Conservation (phyloP, 2,797 vertebrate genomes). For the Pipistrellus pygmaeus region DNA sequence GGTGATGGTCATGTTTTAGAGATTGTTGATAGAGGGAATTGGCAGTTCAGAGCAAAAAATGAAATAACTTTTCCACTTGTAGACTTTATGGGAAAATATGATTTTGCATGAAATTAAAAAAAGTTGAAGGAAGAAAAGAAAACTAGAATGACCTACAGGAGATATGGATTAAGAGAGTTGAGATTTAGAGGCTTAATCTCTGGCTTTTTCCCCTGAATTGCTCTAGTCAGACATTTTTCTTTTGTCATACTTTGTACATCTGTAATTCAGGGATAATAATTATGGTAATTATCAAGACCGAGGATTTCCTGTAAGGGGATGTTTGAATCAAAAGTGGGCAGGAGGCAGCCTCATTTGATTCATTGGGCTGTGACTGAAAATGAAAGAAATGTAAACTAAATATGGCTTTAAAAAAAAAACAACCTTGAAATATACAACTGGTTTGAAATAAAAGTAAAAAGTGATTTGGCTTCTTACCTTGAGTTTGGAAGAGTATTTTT, state of each 20-base stretch:
- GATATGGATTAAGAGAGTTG: background rate
- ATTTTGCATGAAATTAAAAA: constrained; percentile 44
- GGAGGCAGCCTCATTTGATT: background rate
- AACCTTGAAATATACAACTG: background rate
- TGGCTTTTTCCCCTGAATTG: background rate
- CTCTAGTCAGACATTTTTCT: background rate
- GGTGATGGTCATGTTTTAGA: background rate
- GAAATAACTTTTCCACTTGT: constrained; percentile 11
- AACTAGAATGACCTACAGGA: constrained; percentile 5
- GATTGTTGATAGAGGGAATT: background rate
- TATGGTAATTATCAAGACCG: constrained; percentile 60
- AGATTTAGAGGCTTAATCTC: background rate
- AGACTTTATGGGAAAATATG: constrained; percentile 24
- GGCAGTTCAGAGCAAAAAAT: background rate
- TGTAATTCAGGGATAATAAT: constrained; percentile 53
- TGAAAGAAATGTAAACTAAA: constrained; percentile 47
- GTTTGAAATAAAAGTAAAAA: constrained; percentile 42
- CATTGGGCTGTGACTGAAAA: constrained; percentile 3
- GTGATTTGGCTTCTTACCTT: background rate
- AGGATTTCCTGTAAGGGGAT: constrained; percentile 20
- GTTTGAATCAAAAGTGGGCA: constrained; percentile 40
- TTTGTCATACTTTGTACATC: constrained; percentile 46
- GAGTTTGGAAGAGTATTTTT: constrained; percentile 41
- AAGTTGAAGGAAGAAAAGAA: constrained; percentile 32
- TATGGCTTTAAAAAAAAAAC: no score